A percentile compares a stretch with the other conserved stretches of the same genome.
Conservation (phyloP, 2,888 invertebrate species). For the Ectemnius lituratus region DNA sequence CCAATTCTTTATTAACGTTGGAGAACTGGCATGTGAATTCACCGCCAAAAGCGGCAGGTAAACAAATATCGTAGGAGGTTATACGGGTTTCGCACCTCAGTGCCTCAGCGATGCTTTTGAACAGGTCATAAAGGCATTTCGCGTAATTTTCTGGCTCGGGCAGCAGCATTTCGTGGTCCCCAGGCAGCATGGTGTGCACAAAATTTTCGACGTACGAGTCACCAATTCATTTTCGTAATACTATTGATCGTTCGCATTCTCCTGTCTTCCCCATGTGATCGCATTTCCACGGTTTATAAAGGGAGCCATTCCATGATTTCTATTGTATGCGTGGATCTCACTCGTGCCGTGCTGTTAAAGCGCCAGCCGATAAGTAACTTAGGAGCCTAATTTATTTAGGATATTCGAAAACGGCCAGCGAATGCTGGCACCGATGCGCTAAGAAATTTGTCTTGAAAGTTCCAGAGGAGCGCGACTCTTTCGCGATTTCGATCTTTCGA, state of each 20-base stretch:
- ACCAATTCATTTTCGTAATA: conserved; percentile 75
- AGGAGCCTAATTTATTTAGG: conserved; percentile 22
- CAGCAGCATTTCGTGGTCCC: conserved; percentile 74
- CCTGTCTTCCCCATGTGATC: conserved; percentile 60
- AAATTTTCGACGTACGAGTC: conserved; percentile 64
- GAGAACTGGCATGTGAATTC: conserved; percentile 51
- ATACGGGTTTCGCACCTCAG: conserved; percentile 74
- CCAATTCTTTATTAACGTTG: conserved; percentile 20
- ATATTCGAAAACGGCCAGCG: conserved; percentile 43
- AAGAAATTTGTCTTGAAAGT: conserved; percentile 58
- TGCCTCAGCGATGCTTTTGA: conserved; percentile 77
- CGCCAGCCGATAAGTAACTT: conserved; percentile 18
- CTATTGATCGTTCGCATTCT: conserved; percentile 74
- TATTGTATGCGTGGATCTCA: conserved; percentile 20
- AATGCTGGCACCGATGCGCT: conserved; percentile 31
- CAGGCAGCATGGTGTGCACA: conserved; percentile 70
- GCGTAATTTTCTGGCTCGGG: conserved; percentile 78
- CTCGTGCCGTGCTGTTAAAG: conserved; percentile 18
- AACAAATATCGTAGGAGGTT: conserved; percentile 72
- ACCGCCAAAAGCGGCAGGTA: conserved; percentile 62
- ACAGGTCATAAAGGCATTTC: conserved; percentile 78
- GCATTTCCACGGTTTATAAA: conserved; percentile 44
- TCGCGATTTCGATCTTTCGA: conserved; percentile 53
- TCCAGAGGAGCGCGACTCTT: conserved; percentile 48
- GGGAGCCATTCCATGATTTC: conserved; percentile 32